Percentiles rank a stretch among this genome's conserved stretches.
Conservation (phyloP, 35 echinoderm and acorn worm genomes). For the Lytechinus variegatus region DNA sequence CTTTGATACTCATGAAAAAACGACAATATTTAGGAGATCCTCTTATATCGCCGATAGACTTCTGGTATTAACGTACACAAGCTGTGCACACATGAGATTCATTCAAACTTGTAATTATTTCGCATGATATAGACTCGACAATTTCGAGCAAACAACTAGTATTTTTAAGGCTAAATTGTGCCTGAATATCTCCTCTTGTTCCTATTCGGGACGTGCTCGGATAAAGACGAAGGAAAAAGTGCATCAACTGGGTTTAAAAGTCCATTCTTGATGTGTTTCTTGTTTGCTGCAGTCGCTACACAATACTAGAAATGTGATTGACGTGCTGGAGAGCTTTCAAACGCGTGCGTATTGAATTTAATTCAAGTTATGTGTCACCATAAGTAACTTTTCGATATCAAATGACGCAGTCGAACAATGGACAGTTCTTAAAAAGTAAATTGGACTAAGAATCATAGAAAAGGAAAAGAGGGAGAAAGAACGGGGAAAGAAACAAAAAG, state of each 20-base stretch:
- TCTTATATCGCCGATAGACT: neutral
- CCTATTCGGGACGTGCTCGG: neutral
- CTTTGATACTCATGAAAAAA: neutral
- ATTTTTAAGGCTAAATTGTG: neutral
- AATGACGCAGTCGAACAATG: conserved; percentile 40
- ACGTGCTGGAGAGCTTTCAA: neutral
- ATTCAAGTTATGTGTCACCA: conserved; percentile 41
- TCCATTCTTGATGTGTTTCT: neutral
- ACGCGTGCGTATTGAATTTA: conserved; percentile 45
- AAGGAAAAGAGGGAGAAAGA: neutral
- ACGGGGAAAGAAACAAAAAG: neutral
- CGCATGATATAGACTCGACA: conserved; percentile 17
- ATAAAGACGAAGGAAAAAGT: neutral
- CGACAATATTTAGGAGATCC: neutral
- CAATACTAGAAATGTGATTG: conserved; percentile 41
- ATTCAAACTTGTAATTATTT: conserved; percentile 21
- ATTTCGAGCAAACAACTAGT: neutral
- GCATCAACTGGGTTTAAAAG: conserved; percentile 9
- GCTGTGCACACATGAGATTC: neutral
- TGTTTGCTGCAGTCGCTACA: neutral
- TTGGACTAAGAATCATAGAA: conserved; percentile 35
- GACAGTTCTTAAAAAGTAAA: conserved; percentile 51
- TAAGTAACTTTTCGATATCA: conserved; percentile 55
- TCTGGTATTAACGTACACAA: conserved; percentile 11
- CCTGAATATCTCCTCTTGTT: neutral